Evolutionary conservation across 30 jellyfish, hydroid and myxozoan species (phyloP), one percentile per base, ranked within the genome.

Genomic region (Phacellophora camtschatica): DNA sequence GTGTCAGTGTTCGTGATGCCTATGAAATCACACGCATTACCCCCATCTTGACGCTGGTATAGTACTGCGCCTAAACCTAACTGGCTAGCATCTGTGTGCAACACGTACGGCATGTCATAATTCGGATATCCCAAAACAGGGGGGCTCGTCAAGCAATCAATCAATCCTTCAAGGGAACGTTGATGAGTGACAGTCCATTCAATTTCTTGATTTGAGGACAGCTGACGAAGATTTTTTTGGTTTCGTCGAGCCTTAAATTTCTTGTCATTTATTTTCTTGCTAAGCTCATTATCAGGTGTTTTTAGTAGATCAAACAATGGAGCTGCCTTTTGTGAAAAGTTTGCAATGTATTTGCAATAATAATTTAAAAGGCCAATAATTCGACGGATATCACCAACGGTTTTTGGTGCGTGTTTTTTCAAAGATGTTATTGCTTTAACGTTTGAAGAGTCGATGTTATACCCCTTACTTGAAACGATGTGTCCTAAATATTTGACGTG

Each of bases 51-150:
- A 10, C 34, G 39, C 39, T 77, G 72, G 20, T 42, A 77, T 59
- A 77, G 37, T 23, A 77, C 90, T 4, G 84, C 70, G 1, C 90
- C 90, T 1, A 77, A 59, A 2, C 90, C 90, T 28, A 29, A 20
- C 19, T 43, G 30, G 30, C 83, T 77, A 30, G 82, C 83, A 77
- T 77, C 90, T 13, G 83, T 34, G 39, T 62, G 82, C 63, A 77
- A 73, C 12, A 77, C 71, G 39, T 19, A 77, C 12, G 90, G 90
- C 29, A 2, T 12, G 33, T 59, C 29, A 43, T 31, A 59, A 23
- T 77, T 71, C 6, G 71, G 83, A 37, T 77, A 77, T 3, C 73
- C 82, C 33, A 77, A 23, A 19, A 77, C 9, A 4, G 83, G 57
- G 35, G 82, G 83, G 22, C 41, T 19, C 29, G 54, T 12, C 82